Evolutionary conservation across 2,888 invertebrate species (phyloP).

Genomic region (Hydraecia micacea): DNA sequence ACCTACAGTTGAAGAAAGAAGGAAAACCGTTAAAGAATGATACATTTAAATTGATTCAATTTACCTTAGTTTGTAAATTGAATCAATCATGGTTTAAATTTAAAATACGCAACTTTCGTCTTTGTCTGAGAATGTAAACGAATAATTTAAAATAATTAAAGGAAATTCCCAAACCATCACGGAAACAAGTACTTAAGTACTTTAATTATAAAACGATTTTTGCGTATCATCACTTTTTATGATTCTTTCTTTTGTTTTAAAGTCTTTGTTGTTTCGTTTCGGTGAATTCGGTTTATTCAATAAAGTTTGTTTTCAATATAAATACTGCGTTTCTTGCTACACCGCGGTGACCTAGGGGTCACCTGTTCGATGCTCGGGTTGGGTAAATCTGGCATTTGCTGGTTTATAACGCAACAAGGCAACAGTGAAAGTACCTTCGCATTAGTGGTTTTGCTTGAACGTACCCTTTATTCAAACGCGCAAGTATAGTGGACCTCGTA

Average conservation of each 20-base stretch:
- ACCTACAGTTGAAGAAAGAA: not conserved
- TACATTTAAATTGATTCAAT: not conserved
- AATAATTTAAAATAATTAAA: not conserved
- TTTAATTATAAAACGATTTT: not conserved
- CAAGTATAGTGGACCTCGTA: not conserved
- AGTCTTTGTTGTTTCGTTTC: not conserved
- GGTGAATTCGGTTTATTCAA: not conserved
- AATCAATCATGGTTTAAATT: not conserved
- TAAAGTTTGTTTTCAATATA: slow-evolving; percentile 18
- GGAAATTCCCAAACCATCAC: not conserved
- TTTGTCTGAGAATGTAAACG: not conserved
- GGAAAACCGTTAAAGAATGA: not conserved
- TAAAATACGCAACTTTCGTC: not conserved
- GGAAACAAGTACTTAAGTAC: too few relatives aligned
- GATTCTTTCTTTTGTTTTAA: not conserved
- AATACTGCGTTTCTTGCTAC: slow-evolving; percentile 12
- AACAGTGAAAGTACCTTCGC: slow-evolving; percentile 56
- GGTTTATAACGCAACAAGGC: slow-evolving; percentile 46
- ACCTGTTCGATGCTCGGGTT: slow-evolving; percentile 48
- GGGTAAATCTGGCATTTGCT: slow-evolving; percentile 60
- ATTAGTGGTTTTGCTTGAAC: slow-evolving; percentile 19
- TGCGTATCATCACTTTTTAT: not conserved
- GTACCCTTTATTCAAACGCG: slow-evolving; percentile 13
- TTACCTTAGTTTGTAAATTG: not conserved
- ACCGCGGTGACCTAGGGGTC: slow-evolving; percentile 56